Base-by-base conservation (phyloP, 2,888 invertebrate genomes). In the Ophraella communa region DNA sequence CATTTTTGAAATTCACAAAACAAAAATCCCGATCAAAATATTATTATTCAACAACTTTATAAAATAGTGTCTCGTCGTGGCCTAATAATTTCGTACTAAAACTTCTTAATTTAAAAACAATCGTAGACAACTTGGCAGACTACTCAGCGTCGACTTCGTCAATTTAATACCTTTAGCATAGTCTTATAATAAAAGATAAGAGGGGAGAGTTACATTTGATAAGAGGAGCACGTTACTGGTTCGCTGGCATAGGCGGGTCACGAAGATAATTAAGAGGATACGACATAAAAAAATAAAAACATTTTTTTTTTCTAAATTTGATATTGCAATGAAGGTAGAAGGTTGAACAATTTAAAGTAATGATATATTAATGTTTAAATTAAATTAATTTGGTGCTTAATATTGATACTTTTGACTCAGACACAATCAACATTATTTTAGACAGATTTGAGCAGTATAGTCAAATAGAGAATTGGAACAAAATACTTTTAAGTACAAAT, bases 161-260 rank as follows among this genome's bases (percentile, higher is more conserved):
- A 33, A 59, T 33, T 68, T 52, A 45, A 64, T 64, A 68, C 66
- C 68, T 66, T 56, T 62, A 23, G 49, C 35, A 56, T 20, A 51
- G 59, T 52, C 66, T 68, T 68, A 66, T 66, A 68, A 59, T 64
- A 49, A 8, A 45, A 64, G 68, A 68, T 64, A 66, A 68, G 64
- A 66, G 62, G 56, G 57, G 62, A 55, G 52, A 20, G 39, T 62
- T 11, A n/a, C 20, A 20, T 45, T 45, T 21, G 21, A 45, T 45
- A 45, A 45, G 20, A n/a, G n/a, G n/a, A 45, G 10, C 20, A 21
- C 21, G 14, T 14, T 20, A 10, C n/a, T 20, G 7, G 4, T 5
- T 2, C 20, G 20, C 10, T 2, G 42, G 1, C 45, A 45, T 20
- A 4, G 21, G 45, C 45, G 45, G 20, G 21, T 3, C 8, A 8